Evolutionary conservation across 1,140 invertebrate species (phyloP).

Genomic region (Anastatus disparis): DNA sequence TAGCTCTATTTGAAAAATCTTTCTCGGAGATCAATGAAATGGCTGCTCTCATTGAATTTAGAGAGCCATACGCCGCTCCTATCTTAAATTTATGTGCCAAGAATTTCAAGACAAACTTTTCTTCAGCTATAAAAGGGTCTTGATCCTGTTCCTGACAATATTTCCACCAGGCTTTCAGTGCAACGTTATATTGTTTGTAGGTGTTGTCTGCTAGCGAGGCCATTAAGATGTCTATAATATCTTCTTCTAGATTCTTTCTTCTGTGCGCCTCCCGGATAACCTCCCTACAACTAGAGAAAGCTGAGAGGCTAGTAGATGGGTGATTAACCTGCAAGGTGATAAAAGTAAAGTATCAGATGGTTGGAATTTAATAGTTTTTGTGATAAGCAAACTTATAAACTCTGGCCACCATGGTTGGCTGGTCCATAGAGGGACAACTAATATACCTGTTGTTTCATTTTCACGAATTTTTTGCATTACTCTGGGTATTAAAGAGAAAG

Average conservation of each 20-base stretch:
- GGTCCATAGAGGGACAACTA: slow-evolving; percentile 32
- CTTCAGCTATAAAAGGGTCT: too few relatives aligned
- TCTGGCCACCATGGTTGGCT: slow-evolving; percentile 30
- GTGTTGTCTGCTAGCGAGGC: slow-evolving; percentile 8
- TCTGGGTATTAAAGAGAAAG: slow-evolving; percentile 44
- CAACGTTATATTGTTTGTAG: too few relatives aligned
- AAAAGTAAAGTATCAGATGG: slow-evolving; percentile 3
- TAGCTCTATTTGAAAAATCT: neutral
- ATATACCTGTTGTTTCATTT: slow-evolving; percentile 35
- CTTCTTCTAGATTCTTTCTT: neutral
- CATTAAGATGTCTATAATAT: neutral
- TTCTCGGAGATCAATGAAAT: too few relatives aligned
- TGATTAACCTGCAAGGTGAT: too few relatives aligned
- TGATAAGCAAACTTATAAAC: slow-evolving; percentile 4
- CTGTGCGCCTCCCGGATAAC: slow-evolving; percentile 18
- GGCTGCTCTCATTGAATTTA: too few relatives aligned
- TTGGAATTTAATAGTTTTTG: neutral
- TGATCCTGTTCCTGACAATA: neutral
- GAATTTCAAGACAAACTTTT: too few relatives aligned
- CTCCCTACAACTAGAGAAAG: slow-evolving; percentile 26
- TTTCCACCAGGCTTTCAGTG: slow-evolving; percentile 34
- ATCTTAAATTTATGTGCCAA: neutral
- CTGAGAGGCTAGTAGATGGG: slow-evolving; percentile 10
- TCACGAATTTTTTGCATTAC: slow-evolving; percentile 42
- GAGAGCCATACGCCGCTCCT: too few relatives aligned